phyloP scores from a whole-genome alignment of 2,797 vertebrate genomes.

The Schizothorax lantsangensis region DNA sequence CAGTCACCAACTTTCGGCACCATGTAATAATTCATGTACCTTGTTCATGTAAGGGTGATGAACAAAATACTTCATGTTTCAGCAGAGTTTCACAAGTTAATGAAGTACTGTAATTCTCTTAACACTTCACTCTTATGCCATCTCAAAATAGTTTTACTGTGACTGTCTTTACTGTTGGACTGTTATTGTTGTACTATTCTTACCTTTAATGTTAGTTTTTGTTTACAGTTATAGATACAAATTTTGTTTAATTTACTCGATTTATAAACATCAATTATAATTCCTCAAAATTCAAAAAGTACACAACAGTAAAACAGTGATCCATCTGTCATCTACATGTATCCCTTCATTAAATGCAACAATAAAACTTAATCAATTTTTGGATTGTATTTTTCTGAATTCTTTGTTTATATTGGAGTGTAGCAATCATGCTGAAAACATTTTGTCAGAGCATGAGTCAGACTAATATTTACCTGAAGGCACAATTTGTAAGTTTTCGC shows the following conservation, averaged over 20 bases:
- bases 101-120: background rate
- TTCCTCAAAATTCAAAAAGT: background rate
- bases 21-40: background rate
- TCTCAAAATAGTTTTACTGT: background rate
- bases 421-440: no score
- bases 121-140: background rate
- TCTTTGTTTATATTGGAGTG: background rate
- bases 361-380: background rate
- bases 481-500: no score
- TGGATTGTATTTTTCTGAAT: background rate
- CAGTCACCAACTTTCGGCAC: conserved; percentile 15
- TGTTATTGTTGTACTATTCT: background rate
- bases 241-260: background rate
- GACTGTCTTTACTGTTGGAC: background rate
- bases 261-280: background rate
- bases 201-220: background rate
- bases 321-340: background rate
- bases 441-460: no score
- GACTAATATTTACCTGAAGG: no score
- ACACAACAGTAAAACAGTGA: background rate
- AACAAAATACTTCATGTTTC: background rate
- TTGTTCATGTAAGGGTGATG: conserved; percentile 2
- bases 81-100: no score
- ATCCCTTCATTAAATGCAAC: background rate
- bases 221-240: background rate